Percentiles rank a stretch among this genome's conserved stretches.
Evolutionary conservation across 2,888 invertebrate genomes (phyloP).

Genomic region (Diploptera punctata): DNA sequence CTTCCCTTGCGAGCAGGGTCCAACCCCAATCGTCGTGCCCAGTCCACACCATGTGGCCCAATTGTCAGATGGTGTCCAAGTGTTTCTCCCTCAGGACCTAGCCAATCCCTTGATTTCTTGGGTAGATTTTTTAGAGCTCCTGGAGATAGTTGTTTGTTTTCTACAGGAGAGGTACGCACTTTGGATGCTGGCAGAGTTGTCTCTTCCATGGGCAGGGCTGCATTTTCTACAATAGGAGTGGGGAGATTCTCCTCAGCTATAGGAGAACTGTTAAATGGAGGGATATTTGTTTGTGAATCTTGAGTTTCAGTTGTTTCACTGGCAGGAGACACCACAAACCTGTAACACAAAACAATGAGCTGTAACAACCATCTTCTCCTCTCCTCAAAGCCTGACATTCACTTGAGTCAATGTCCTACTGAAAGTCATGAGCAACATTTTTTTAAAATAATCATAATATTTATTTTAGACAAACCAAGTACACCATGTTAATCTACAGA

Average conservation of each 20-base stretch:
- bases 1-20: conserved; percentile 56
- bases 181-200: conserved; percentile 22
- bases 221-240: conserved; percentile 51
- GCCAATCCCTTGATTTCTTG: conserved; percentile 44
- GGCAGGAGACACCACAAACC: conserved; percentile 57
- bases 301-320: conserved; percentile 47
- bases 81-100: conserved; percentile 44
- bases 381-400: too few relatives aligned
- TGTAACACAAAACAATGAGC: conserved; percentile 19
- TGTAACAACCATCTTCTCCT: too few relatives aligned
- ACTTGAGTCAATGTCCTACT: too few relatives aligned
- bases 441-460: too few relatives aligned
- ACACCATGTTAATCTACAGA: too few relatives aligned
- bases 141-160: conserved; percentile 19
- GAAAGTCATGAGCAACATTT: too few relatives aligned
- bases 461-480: too few relatives aligned
- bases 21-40: conserved; percentile 67
- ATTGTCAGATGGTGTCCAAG: conserved; percentile 64
- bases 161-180: conserved; percentile 25
- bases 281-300: conserved; percentile 16
- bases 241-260: conserved; percentile 45
- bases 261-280: conserved; percentile 16
- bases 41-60: conserved; percentile 68
- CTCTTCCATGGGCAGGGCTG: conserved; percentile 52
- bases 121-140: conserved; percentile 13